These are phyloP conservation scores for Phataginus tetradactyla DNA, from an alignment of 2,797 vertebrate genomes.

Conservation along the genomic window DNA sequence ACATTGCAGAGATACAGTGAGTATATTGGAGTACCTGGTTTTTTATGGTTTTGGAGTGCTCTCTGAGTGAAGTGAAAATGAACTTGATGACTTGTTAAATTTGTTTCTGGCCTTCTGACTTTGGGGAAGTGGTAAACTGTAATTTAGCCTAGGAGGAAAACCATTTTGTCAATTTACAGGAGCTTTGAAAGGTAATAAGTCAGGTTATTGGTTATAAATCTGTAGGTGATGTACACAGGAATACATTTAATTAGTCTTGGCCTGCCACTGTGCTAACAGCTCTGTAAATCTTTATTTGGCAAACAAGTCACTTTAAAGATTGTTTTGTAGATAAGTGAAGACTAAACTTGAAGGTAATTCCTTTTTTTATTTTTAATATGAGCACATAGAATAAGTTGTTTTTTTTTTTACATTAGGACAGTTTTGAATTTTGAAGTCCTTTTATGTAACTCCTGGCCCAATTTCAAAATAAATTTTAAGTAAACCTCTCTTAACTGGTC, in stretches of 20 bases:
- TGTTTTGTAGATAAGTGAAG: conserved; percentile 10
- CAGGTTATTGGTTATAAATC: conserved; percentile 8
- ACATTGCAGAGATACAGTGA: background rate
- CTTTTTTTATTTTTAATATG: background rate
- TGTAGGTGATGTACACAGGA: conserved; percentile 2
- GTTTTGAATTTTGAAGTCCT: conserved; percentile 27
- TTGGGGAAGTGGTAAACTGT: conserved; percentile 13
- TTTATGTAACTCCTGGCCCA: conserved; percentile 19
- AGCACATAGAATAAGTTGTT: background rate
- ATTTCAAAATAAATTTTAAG: conserved; percentile 59
- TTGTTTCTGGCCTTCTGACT: conserved; percentile 29
- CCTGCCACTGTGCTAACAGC: background rate
- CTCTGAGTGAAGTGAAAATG: conserved; percentile 40
- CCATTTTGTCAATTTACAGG: background rate
- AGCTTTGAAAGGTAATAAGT: conserved; percentile 22
- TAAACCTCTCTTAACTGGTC: conserved; percentile 51
- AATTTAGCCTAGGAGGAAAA: background rate
- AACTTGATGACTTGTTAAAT: background rate
- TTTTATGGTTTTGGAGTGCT: conserved; percentile 1
- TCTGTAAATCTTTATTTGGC: conserved; percentile 42
- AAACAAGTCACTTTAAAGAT: conserved; percentile 18
- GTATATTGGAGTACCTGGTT: background rate
- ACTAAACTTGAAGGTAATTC: background rate
- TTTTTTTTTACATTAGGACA: background rate
- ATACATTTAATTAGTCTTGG: conserved; percentile 29